Evolutionary conservation across 2,797 vertebrate genomes (phyloP).

Genomic region (Lycodopsis pacificus): DNA sequence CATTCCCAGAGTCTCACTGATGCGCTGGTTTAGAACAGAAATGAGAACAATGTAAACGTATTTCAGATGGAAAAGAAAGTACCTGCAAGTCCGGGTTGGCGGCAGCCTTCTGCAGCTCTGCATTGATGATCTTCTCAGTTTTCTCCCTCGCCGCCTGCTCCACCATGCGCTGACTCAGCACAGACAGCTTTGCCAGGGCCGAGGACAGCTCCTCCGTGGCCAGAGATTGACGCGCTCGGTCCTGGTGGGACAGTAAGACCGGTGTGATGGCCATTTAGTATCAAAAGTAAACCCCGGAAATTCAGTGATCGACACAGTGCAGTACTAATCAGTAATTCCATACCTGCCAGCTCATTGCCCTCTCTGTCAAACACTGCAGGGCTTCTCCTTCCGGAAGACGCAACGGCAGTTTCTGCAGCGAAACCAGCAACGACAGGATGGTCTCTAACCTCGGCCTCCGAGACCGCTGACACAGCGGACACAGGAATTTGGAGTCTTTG

Average conservation of each 20-base stretch:
- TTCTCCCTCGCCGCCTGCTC: conserved; percentile 98
- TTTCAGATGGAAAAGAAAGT: not conserved
- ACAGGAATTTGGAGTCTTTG: conserved; percentile 97
- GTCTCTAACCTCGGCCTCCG: conserved; percentile 95
- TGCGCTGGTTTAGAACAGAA: not conserved
- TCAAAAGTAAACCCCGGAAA: not conserved
- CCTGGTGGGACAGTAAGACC: conserved; percentile 65
- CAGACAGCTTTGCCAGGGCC: conserved; percentile 95
- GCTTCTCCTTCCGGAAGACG: conserved; percentile 96
- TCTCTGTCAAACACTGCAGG: conserved; percentile 95
- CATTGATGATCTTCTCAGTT: conserved; percentile 98
- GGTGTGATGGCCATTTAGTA: not conserved
- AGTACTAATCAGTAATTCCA: fast-evolving
- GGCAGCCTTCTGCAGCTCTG: conserved; percentile 97
- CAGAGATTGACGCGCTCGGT: conserved; percentile 94
- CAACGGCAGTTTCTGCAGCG: conserved; percentile 96
- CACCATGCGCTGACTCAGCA: conserved; percentile 98
- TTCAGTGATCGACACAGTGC: not conserved
- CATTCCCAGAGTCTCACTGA: not conserved
- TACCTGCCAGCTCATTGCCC: conserved; percentile 98
- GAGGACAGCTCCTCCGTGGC: conserved; percentile 97
- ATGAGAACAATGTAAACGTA: not conserved
- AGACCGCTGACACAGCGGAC: conserved; percentile 95
- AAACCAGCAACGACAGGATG: conserved; percentile 95
- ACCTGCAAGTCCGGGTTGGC: conserved; percentile 98